Conservation (phyloP, 2,113 vertebrate species). For the Mellivora capensis region DNA sequence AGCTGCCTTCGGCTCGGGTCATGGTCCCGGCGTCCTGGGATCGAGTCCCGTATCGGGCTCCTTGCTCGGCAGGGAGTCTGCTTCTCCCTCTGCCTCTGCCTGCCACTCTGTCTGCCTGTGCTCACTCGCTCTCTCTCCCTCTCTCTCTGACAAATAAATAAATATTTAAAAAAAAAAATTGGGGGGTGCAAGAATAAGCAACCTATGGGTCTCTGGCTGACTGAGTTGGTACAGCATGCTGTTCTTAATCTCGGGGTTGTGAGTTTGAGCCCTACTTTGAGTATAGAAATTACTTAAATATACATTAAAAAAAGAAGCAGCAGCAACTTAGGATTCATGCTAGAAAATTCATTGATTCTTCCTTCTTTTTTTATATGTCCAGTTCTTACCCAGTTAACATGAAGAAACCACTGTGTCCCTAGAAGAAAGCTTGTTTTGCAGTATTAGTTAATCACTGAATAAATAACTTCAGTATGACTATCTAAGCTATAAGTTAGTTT, state of each 20-base stretch:
- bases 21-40: no score
- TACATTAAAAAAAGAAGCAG: neutral
- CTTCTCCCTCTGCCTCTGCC: no score
- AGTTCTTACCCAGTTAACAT: slow-evolving; percentile 76
- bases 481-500: slow-evolving; percentile 79
- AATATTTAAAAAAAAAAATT: no score
- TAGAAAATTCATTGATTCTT: slow-evolving; percentile 64
- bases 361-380: neutral
- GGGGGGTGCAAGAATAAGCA: neutral
- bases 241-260: neutral
- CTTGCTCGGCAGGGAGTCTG: no score
- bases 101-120: no score
- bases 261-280: neutral
- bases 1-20: no score
- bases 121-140: no score
- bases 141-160: no score
- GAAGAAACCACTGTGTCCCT: slow-evolving; percentile 79
- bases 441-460: slow-evolving; percentile 83
- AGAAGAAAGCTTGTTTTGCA: slow-evolving; percentile 78
- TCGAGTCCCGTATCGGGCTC: no score
- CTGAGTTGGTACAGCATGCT: neutral
- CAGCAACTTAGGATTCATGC: slow-evolving; percentile 72
- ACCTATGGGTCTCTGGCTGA: neutral
- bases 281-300: neutral
- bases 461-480: slow-evolving; percentile 75